phyloP scores from a whole-genome alignment of 2,888 invertebrate species.

The Lasioglossum figueresi region DNA sequence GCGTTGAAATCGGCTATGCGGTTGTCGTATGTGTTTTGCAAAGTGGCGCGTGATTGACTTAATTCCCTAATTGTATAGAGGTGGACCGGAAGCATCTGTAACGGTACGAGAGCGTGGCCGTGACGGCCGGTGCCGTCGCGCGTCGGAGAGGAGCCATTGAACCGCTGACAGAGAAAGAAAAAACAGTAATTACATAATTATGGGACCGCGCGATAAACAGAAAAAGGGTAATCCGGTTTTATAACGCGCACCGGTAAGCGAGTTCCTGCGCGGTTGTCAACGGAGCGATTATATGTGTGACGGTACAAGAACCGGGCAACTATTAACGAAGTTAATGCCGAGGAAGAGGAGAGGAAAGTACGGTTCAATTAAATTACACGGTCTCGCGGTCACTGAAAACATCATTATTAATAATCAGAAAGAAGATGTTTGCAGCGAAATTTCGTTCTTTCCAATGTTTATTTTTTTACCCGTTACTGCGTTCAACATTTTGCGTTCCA shows the following conservation, averaged over 20 bases:
- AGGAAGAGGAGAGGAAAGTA: neutral
- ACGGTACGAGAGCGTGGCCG: constrained; percentile 24
- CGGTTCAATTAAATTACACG: constrained; percentile 52
- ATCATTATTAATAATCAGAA: constrained; percentile 35
- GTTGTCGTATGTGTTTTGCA: neutral
- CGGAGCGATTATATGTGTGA: constrained; percentile 45
- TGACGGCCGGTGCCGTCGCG: neutral
- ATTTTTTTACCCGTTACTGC: too few relatives aligned
- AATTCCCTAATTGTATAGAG: constrained; percentile 18
- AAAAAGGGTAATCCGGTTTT: constrained; percentile 66
- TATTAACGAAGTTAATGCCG: constrained; percentile 39
- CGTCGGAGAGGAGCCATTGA: constrained; percentile 40
- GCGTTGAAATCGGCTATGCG: neutral
- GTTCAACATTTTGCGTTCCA: too few relatives aligned
- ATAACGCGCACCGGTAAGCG: constrained; percentile 41
- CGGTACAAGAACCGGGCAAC: constrained; percentile 36
- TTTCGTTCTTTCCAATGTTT: too few relatives aligned
- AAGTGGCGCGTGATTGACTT: constrained; percentile 9
- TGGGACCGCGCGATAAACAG: constrained; percentile 51
- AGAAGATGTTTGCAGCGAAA: too few relatives aligned
- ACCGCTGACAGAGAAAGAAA: constrained; percentile 34
- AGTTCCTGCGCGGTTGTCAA: constrained; percentile 62
- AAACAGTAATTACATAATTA: constrained; percentile 64
- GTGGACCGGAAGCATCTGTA: constrained; percentile 44
- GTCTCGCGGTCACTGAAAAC: constrained; percentile 3